A percentile compares a stretch with the other conserved stretches of the same genome.
These are phyloP conservation scores for Aspidoscelis tigris DNA, from an alignment of 2,113 vertebrate genomes.

Conservation along the genomic window DNA sequence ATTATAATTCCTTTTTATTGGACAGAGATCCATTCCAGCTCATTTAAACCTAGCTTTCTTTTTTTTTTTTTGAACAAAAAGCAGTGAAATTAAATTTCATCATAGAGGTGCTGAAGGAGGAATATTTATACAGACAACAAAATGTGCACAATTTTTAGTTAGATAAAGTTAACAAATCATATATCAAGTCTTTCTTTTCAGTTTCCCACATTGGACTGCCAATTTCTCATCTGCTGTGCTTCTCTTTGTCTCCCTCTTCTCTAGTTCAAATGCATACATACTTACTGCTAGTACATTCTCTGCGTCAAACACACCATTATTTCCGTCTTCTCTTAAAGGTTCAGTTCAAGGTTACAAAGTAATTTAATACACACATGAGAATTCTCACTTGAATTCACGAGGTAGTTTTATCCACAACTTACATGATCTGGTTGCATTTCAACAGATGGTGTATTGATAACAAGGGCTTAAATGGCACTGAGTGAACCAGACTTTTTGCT, in stretches of 20 bases:
- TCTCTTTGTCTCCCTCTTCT: constrained; percentile 33
- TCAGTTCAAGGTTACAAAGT: constrained; percentile 70
- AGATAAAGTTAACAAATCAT: no score
- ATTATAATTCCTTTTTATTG: neutral
- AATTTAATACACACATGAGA: constrained; percentile 72
- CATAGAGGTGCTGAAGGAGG: neutral
- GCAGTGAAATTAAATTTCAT: constrained; percentile 19
- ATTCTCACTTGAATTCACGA: constrained; percentile 46
- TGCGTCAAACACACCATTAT: constrained; percentile 67
- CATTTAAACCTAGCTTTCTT: no score
- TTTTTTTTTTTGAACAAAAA: neutral
- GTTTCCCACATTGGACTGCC: constrained; percentile 38
- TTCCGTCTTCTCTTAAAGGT: constrained; percentile 68
- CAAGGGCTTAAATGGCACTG: no score
- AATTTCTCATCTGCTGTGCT: constrained; percentile 14
- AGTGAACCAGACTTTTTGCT: no score
- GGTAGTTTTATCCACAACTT: constrained; percentile 53
- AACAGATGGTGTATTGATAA: constrained; percentile 47
- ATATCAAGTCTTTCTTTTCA: constrained; percentile 13
- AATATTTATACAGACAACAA: neutral
- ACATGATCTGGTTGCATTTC: constrained; percentile 41
- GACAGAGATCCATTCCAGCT: neutral
- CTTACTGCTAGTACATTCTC: constrained; percentile 56
- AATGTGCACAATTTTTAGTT: constrained; percentile 15
- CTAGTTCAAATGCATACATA: constrained; percentile 50